Evolutionary conservation across 2,797 vertebrate species (phyloP), one percentile per base, ranked within the genome.

Genomic region (Cyprinodon diabolis): DNA sequence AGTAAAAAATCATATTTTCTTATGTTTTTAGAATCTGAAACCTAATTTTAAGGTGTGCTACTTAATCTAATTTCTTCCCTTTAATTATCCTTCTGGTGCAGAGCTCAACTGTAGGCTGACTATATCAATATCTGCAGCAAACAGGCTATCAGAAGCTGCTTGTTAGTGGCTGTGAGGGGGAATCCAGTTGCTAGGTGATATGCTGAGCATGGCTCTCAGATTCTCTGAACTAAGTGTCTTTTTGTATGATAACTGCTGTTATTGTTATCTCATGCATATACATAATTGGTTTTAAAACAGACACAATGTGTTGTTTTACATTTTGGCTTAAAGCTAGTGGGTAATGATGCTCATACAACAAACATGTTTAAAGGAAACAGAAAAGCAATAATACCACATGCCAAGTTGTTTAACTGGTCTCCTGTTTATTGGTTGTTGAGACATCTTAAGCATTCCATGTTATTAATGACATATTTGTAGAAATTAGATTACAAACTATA

Each of bases 61-160:
- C 55, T 68, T 43, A 47, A 54, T 72, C 62, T 75, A 54, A 52
- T 56, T 62, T 19, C 35, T n/a, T 80, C 54, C 55, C 45, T 76
- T 49, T 30, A 66, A 68, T 75, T 67, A 72, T 45, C 74, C 76
- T 80, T 45, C 55, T 49, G 48, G 49, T 68, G 63, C 72, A 73
- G 54, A 81, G 83, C 86, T 40, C 75, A 51, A 77, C 77, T 77
- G 52, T 68, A 60, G 66, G 72, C 83, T 72, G 77, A 75, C 77
- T 77, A 72, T 82, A 82, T 87, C 81, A 82, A 84, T 77, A 79
- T 85, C 70, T 76, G 66, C 76, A 85, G 80, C 79, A 85, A 87
- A 84, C 79, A 84, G 73, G 82, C 80, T 89, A 86, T 87, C 83
- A 85, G 89, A 71, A 77, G 79, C 83, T 87, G 80, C 86, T 88